Percentiles rank a stretch among this genome's conserved stretches.
Evolutionary conservation across 2,113 vertebrate genomes (phyloP).

Genomic region (Orthonyx spaldingii): DNA sequence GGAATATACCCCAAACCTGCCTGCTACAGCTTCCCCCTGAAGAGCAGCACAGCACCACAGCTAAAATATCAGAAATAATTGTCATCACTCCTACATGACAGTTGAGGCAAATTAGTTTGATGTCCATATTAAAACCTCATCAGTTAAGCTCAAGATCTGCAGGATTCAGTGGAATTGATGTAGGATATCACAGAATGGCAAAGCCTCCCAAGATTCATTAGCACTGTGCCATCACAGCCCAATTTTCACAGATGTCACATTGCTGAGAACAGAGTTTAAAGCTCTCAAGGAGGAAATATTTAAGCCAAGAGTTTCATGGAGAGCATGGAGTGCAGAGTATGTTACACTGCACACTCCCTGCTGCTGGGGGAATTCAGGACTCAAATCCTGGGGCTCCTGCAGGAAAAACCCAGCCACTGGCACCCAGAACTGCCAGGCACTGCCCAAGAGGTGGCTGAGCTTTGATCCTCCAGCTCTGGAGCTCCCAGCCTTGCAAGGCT

Average conservation of each 20-base stretch:
- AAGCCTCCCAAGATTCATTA: neutral
- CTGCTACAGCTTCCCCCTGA: neutral
- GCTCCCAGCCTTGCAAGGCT: neutral
- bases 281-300: neutral
- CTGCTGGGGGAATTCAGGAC: neutral
- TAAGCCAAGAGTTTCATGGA: neutral
- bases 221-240: accelerated
- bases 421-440: neutral
- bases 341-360: neutral
- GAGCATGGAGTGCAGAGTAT: neutral
- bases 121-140: neutral
- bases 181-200: neutral
- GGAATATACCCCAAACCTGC: neutral
- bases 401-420: neutral
- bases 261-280: neutral
- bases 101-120: neutral
- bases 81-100: neutral
- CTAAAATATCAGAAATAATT: neutral
- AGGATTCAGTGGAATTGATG: neutral
- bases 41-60: neutral
- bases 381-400: neutral
- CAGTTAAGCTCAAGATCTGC: neutral
- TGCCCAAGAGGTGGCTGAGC: neutral
- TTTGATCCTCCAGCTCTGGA: neutral
- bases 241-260: neutral